Percentiles rank a stretch among this genome's conserved stretches.
These are phyloP conservation scores for Pteronotus mesoamericanus DNA, from an alignment of 2,797 vertebrate species.

Conservation along the genomic window DNA sequence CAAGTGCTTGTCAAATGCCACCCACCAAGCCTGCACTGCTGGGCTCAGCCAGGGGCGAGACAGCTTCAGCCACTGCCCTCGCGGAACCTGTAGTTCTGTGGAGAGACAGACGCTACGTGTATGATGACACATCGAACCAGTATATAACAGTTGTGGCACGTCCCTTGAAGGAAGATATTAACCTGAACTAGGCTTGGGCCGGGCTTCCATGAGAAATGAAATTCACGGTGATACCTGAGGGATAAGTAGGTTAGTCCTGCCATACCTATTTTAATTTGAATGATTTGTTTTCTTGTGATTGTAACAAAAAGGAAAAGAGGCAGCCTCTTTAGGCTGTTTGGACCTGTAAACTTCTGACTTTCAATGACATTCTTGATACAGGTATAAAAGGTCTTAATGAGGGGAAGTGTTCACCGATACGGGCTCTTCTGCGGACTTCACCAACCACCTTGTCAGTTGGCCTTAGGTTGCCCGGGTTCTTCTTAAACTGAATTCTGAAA, in stretches of 20 bases:
- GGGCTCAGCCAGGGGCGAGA: neutral
- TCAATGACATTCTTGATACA: neutral
- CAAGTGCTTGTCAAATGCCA: rapidly evolving
- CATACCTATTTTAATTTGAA: neutral
- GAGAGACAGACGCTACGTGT: neutral
- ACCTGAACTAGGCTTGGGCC: neutral
- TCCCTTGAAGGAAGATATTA: neutral
- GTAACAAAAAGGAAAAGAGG: neutral
- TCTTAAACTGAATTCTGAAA: constrained; percentile 70
- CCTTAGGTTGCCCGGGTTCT: constrained; percentile 59
- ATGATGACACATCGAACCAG: neutral
- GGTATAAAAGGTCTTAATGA: neutral
- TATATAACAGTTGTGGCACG: neutral
- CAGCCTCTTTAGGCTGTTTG: neutral
- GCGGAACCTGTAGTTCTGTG: rapidly evolving
- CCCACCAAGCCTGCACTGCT: neutral
- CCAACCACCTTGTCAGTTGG: constrained; percentile 33
- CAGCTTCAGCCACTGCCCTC: neutral
- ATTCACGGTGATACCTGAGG: neutral
- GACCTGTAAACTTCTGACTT: neutral
- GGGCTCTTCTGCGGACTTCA: constrained; percentile 12
- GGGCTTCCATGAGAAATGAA: neutral
- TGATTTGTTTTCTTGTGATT: neutral
- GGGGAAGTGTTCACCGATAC: neutral
- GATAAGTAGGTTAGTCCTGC: neutral